Evolutionary conservation across 2,113 vertebrate species (phyloP), one percentile per base, ranked within the genome.

Genomic region (Poecile atricapillus): DNA sequence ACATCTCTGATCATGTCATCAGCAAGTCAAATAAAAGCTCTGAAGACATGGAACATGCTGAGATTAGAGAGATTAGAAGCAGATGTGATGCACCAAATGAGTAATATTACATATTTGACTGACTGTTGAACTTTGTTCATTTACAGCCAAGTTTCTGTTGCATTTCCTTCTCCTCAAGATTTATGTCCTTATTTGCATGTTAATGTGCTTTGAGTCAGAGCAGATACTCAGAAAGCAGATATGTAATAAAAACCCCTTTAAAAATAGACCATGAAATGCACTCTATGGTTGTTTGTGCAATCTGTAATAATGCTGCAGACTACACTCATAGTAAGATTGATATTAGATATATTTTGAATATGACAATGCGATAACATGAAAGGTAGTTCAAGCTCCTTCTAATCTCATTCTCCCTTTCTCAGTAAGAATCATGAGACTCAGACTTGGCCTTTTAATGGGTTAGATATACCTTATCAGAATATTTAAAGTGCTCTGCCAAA

Each of bases 401-500:
- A 78, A 49, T 70, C 39, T 82, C 28, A 46, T 53, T 63, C 25
- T 80, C 15, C 28, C 44, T 46, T 69, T 74, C 81, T 96, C 44
- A 79, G 55, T 75, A 95, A 90, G 82, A 95, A 84, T 67, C 33
- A 82, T 69, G 59, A 81, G 95, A 95, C 60, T 28, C 82, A 93
- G 79, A 58, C 37, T 73, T 81, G 82, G 13, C 17, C 58, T 63
- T 94, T 93, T 71, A 70, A 62, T 60, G 56, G 49, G 46, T 88
- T 86, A 85, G 11, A 13, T 52, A 86, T 47, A 88, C 37, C 53
- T 91, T 84, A 67, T 89, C 73, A 87, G 91, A 95, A 90, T 89
- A 97, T 86, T 94, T 73, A 71, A 93, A 93, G n/a, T 60, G 93
- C 18, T 90, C 62, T 91, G 68, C 21, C 73, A 96, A 95, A 83